Percentiles rank a stretch among this genome's conserved stretches.
Conservation (phyloP, 2,113 vertebrate genomes). For the Andinoacara biseriatus region DNA sequence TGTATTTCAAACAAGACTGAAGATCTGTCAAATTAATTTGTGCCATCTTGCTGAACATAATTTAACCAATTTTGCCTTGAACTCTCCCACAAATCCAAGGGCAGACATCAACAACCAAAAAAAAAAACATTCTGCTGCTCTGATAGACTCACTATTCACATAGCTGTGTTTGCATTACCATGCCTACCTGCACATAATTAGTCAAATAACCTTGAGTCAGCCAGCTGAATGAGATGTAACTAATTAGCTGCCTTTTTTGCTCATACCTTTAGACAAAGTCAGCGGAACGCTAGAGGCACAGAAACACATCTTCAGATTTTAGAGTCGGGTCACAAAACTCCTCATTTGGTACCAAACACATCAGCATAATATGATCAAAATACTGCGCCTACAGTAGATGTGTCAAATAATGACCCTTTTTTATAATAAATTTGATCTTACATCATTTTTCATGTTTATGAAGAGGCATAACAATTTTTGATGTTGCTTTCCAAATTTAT, state of each 20-base stretch:
- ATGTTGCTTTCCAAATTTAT: conserved; percentile 4
- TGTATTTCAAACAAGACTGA: conserved; percentile 7
- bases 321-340: conserved; percentile 17
- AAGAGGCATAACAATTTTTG: not conserved
- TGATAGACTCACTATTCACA: conserved; percentile 16
- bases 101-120: conserved; percentile 20
- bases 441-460: not conserved
- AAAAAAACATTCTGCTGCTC: conserved; percentile 20
- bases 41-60: conserved; percentile 5
- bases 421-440: not conserved
- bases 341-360: not conserved
- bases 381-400: not conserved
- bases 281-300: not conserved
- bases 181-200: conserved; percentile 70
- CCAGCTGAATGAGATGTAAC: conserved; percentile 68
- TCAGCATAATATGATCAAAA: not conserved
- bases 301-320: conserved; percentile 25
- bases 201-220: conserved; percentile 70
- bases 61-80: conserved; percentile 28
- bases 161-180: conserved; percentile 60
- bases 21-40: conserved; percentile 21
- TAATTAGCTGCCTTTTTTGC: conserved; percentile 67
- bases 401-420: not conserved
- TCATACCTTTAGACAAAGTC: conserved; percentile 35
- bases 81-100: conserved; percentile 4